These are phyloP conservation scores for Coregonus sp. DNA, from an alignment of 2,797 vertebrate genomes.

Conservation along the genomic window DNA sequence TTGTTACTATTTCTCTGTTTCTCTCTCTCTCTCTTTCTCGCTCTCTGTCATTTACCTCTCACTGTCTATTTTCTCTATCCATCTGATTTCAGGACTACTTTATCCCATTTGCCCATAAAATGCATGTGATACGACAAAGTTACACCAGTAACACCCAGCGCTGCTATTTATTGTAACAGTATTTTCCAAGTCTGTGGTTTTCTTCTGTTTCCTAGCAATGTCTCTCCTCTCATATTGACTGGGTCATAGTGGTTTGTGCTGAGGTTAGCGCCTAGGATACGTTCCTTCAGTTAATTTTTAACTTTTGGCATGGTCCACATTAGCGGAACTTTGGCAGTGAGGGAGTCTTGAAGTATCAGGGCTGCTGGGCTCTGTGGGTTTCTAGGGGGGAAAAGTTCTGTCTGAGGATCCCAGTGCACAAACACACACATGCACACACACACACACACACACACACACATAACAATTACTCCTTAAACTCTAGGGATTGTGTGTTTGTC, in stretches of 20 bases:
- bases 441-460: too few relatives aligned
- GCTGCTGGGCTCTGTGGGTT: constrained; percentile 2
- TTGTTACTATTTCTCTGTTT: too few relatives aligned
- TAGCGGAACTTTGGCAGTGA: not conserved
- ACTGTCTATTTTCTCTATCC: too few relatives aligned
- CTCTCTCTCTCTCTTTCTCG: too few relatives aligned
- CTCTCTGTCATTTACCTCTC: too few relatives aligned
- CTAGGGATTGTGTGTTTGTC: not conserved
- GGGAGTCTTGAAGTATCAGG: constrained; percentile 18
- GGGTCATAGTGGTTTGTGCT: not conserved
- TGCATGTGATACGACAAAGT: not conserved
- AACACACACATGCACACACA: not conserved
- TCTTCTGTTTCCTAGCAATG: not conserved
- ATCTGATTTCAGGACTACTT: too few relatives aligned
- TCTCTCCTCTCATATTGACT: not conserved
- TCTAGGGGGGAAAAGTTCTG: too few relatives aligned
- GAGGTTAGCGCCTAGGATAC: not conserved
- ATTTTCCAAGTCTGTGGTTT: not conserved
- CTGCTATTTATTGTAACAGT: not conserved
- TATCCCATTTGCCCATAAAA: too few relatives aligned
- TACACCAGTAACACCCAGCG: not conserved
- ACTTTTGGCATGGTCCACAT: not conserved
- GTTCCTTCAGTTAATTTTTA: not conserved
- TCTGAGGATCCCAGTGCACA: too few relatives aligned
- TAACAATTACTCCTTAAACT: not conserved